Conservation (phyloP, 2,888 invertebrate genomes). For the Pycnomerus fuliginosus region DNA sequence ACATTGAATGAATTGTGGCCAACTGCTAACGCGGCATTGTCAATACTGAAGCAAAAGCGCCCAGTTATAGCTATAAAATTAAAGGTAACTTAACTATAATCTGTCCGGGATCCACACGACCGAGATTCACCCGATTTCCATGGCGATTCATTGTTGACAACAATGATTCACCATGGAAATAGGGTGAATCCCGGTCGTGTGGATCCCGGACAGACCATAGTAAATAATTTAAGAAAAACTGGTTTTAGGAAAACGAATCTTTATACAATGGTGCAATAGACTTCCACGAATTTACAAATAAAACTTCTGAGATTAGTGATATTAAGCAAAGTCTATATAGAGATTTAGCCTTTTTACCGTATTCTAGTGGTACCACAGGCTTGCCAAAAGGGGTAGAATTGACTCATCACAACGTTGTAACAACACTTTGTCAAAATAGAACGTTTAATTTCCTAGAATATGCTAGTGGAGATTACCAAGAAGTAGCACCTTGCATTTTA, state of each 20-base stretch:
- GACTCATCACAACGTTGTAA: conserved; percentile 44
- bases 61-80: too few relatives aligned
- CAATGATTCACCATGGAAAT: too few relatives aligned
- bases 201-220: too few relatives aligned
- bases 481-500: conserved; percentile 65
- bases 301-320: conserved; percentile 54
- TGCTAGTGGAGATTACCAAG: conserved; percentile 58
- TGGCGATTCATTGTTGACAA: too few relatives aligned
- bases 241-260: background rate
- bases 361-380: conserved; percentile 85
- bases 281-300: conserved; percentile 57
- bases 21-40: conserved; percentile 53
- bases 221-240: too few relatives aligned
- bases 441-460: conserved; percentile 23
- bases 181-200: too few relatives aligned
- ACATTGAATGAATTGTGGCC: conserved; percentile 59
- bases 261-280: conserved; percentile 57
- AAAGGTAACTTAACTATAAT: too few relatives aligned
- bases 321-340: conserved; percentile 54
- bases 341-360: conserved; percentile 70
- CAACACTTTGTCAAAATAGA: conserved; percentile 29
- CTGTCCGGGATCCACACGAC: too few relatives aligned
- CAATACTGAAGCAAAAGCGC: too few relatives aligned
- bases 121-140: too few relatives aligned
- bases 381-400: conserved; percentile 73